These are phyloP conservation scores for Venustaconcha ellipsiformis DNA, from an alignment of 1,140 invertebrate genomes.

Conservation along the genomic window DNA sequence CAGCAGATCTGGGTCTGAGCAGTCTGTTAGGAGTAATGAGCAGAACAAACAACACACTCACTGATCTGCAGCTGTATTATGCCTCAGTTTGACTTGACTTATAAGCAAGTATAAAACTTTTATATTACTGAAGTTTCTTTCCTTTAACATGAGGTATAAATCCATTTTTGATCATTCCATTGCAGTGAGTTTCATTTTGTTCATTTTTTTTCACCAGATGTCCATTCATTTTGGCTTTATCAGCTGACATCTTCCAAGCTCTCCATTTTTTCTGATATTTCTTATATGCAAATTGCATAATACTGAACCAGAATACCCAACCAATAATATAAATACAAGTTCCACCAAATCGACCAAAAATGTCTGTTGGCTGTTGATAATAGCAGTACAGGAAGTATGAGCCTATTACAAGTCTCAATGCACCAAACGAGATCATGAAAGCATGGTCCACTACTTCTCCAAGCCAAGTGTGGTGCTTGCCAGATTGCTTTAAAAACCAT, in stretches of 20 bases:
- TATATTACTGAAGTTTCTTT: too few relatives aligned
- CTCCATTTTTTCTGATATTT: conserved; percentile 55
- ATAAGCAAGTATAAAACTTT: too few relatives aligned
- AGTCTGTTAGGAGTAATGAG: too few relatives aligned
- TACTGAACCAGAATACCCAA: conserved; percentile 63
- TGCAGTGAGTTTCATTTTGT: too few relatives aligned
- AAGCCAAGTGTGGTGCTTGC: conserved; percentile 44
- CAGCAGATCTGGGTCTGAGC: too few relatives aligned
- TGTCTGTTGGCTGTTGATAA: conserved; percentile 58
- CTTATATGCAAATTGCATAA: conserved; percentile 56
- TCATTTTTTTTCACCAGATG: conserved; percentile 3
- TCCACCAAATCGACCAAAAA: conserved; percentile 52
- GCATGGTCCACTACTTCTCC: conserved; percentile 55
- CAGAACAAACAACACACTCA: too few relatives aligned
- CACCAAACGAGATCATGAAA: conserved; percentile 63
- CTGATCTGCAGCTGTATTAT: too few relatives aligned
- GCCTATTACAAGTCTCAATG: conserved; percentile 57
- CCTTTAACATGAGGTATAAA: too few relatives aligned
- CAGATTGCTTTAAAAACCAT: conserved; percentile 62
- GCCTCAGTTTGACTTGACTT: too few relatives aligned
- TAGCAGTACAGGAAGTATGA: conserved; percentile 59
- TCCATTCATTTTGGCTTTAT: conserved; percentile 2
- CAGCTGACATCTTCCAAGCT: too few relatives aligned
- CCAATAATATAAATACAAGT: conserved; percentile 57
- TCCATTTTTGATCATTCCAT: too few relatives aligned